These are phyloP conservation scores for Anniella stebbinsi DNA, from an alignment of 2,797 vertebrate species.

Conservation along the genomic window DNA sequence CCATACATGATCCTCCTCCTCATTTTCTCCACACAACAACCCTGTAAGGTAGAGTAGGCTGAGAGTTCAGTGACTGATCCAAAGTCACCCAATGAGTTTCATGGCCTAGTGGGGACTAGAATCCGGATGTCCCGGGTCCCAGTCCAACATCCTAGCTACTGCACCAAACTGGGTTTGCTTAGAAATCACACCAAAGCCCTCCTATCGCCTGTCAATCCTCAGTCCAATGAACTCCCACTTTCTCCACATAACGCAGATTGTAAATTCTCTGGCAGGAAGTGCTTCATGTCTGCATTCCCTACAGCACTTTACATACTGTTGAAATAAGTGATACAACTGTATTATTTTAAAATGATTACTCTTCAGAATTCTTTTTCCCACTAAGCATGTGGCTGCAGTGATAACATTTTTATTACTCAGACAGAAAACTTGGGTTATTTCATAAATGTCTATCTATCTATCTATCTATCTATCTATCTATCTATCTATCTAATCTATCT, in stretches of 20 bases:
- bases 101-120: no score
- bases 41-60: no score
- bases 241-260: background rate
- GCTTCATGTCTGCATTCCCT: background rate
- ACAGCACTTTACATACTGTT: background rate
- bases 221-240: background rate
- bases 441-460: background rate
- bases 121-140: no score
- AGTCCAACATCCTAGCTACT: no score
- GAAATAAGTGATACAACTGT: background rate
- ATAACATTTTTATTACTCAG: background rate
- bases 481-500: background rate
- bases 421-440: background rate
- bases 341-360: background rate
- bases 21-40: no score
- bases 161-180: background rate
- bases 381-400: background rate
- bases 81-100: no score
- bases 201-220: background rate
- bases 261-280: background rate
- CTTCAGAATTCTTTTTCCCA: background rate
- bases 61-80: no score
- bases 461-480: background rate
- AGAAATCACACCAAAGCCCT: background rate
- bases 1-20: no score